A percentile compares a stretch with the other conserved stretches of the same genome.
These are phyloP conservation scores for Planiliza haematocheilus DNA, from an alignment of 2,113 vertebrate species.

Conservation along the genomic window DNA sequence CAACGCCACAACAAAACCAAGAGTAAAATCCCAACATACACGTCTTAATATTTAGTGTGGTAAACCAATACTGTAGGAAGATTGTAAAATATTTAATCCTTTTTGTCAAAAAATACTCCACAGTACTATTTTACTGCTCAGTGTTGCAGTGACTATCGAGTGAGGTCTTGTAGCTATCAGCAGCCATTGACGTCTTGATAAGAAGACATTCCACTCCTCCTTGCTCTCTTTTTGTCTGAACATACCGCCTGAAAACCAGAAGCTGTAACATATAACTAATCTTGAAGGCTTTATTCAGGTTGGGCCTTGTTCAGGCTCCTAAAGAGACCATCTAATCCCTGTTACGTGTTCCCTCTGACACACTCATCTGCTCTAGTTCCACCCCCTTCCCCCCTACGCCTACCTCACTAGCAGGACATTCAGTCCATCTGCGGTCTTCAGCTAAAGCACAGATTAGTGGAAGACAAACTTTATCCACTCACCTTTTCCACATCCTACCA, in stretches of 20 bases:
- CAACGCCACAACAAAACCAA: neutral
- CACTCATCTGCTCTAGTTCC: constrained; percentile 29
- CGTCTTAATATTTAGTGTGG: neutral
- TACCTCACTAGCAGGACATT: constrained; percentile 22
- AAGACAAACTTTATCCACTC: constrained; percentile 47
- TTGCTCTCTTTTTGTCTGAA: constrained; percentile 17
- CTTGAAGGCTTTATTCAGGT: constrained; percentile 62
- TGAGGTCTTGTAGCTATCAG: neutral
- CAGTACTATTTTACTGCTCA: neutral
- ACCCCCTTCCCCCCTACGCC: neutral
- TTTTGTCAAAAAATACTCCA: neutral
- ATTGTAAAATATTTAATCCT: neutral
- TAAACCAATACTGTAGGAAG: neutral
- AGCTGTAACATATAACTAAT: constrained; percentile 49
- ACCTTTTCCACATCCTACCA: constrained; percentile 51
- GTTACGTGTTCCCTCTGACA: constrained; percentile 41
- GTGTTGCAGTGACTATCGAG: neutral
- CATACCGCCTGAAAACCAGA: constrained; percentile 36
- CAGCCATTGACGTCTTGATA: neutral
- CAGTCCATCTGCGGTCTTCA: constrained; percentile 46
- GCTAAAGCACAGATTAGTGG: constrained; percentile 46
- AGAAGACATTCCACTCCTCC: constrained; percentile 7
- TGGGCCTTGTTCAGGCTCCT: constrained; percentile 49
- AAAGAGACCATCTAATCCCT: constrained; percentile 57
- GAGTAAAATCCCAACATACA: neutral